Conservation (phyloP, 2,888 invertebrate genomes). For the Ochlodes sylvanus region DNA sequence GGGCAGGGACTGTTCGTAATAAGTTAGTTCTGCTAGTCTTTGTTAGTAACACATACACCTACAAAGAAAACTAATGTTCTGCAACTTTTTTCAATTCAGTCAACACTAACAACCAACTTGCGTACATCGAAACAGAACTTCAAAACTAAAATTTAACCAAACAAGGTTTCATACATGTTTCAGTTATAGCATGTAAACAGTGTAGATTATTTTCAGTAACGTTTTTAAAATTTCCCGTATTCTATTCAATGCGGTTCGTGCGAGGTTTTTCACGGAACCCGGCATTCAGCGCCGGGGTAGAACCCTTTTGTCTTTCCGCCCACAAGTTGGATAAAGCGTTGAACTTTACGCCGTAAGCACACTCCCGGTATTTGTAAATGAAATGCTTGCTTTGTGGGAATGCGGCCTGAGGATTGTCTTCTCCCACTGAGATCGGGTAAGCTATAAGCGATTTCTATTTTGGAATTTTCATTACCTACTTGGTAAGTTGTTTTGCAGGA, state of each 20-base stretch:
- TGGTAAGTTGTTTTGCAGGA: no score
- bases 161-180: no score
- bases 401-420: slow-evolving; percentile 7
- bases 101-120: not conserved
- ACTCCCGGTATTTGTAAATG: slow-evolving; percentile 31
- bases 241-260: not conserved
- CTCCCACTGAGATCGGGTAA: not conserved
- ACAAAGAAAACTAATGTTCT: no score
- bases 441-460: not conserved
- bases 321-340: slow-evolving; percentile 30
- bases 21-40: no score
- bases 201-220: not conserved
- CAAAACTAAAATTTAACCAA: no score
- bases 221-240: not conserved
- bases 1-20: no score
- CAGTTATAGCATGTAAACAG: not conserved
- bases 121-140: not conserved
- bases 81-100: no score
- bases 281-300: slow-evolving; percentile 11
- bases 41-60: no score
- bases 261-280: not conserved
- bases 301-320: slow-evolving; percentile 23
- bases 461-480: not conserved
- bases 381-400: slow-evolving; percentile 31
- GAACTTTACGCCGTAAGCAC: slow-evolving; percentile 21